A percentile compares a stretch with the other conserved stretches of the same genome.
Evolutionary conservation across 2,113 vertebrate species (phyloP).

Genomic region (Corynorhinus townsendii): DNA sequence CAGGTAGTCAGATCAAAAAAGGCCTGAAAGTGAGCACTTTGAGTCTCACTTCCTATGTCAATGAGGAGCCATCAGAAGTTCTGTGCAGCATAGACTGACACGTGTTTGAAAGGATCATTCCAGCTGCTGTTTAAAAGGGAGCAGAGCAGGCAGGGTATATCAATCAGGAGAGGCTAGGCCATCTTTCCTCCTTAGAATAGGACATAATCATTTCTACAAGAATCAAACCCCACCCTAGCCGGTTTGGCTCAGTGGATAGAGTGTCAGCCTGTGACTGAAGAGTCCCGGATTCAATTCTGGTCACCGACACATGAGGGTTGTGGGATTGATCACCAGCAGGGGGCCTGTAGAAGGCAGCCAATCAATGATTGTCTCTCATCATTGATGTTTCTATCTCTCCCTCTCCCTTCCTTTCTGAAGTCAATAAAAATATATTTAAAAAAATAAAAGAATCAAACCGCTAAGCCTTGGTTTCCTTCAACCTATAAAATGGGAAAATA

Average conservation of each 20-base stretch:
- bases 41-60: background rate
- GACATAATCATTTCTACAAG: background rate
- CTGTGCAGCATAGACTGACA: background rate
- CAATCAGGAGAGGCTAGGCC: background rate
- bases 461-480: background rate
- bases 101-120: background rate
- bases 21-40: background rate
- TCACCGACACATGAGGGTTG: too few relatives aligned
- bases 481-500: background rate
- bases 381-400: too few relatives aligned
- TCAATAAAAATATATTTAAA: background rate
- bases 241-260: too few relatives aligned
- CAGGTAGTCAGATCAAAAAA: background rate
- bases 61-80: background rate
- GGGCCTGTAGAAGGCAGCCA: too few relatives aligned
- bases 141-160: accelerated
- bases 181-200: background rate
- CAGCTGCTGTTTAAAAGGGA: background rate
- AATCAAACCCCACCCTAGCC: background rate
- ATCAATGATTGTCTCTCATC: too few relatives aligned
- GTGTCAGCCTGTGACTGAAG: too few relatives aligned
- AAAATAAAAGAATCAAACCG: background rate
- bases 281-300: too few relatives aligned
- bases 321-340: too few relatives aligned
- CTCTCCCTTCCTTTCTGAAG: too few relatives aligned